Evolutionary conservation across 1,140 invertebrate species (phyloP).

Genomic region (Dysdera silvatica): DNA sequence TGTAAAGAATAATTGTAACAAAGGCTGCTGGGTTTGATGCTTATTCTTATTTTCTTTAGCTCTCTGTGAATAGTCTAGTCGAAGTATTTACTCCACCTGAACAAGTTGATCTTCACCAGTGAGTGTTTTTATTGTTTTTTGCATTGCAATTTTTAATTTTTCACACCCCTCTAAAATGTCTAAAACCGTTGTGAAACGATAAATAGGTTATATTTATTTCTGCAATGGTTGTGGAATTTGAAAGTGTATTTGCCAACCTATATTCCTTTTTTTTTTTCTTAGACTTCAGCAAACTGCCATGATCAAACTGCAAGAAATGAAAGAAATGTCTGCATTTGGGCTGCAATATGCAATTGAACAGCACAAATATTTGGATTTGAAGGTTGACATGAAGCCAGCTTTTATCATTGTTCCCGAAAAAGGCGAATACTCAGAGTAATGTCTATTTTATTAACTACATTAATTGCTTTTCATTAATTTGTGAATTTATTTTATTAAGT

Average conservation of each 20-base stretch:
- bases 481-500: no score
- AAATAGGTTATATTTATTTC: no score
- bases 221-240: no score
- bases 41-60: conserved; percentile 38
- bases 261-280: conserved; percentile 37
- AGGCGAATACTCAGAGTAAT: conserved; percentile 57
- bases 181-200: no score
- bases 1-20: no score
- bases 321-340: conserved; percentile 80
- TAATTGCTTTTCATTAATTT: no score
- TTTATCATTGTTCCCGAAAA: conserved; percentile 76
- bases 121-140: conserved; percentile 43
- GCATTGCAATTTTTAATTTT: conserved; percentile 5
- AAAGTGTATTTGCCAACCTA: not conserved
- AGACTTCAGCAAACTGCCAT: conserved; percentile 79
- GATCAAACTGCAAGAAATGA: conserved; percentile 70
- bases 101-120: conserved; percentile 67
- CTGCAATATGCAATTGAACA: conserved; percentile 85
- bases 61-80: conserved; percentile 70
- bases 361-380: conserved; percentile 73
- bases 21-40: no score
- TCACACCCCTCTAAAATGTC: not conserved
- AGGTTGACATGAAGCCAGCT: conserved; percentile 76
- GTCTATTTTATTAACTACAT: not conserved
- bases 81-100: conserved; percentile 72